Evolutionary conservation across 2,797 vertebrate genomes (phyloP), one percentile per base, ranked within the genome.

Genomic region (Anisognathus igniventris): DNA sequence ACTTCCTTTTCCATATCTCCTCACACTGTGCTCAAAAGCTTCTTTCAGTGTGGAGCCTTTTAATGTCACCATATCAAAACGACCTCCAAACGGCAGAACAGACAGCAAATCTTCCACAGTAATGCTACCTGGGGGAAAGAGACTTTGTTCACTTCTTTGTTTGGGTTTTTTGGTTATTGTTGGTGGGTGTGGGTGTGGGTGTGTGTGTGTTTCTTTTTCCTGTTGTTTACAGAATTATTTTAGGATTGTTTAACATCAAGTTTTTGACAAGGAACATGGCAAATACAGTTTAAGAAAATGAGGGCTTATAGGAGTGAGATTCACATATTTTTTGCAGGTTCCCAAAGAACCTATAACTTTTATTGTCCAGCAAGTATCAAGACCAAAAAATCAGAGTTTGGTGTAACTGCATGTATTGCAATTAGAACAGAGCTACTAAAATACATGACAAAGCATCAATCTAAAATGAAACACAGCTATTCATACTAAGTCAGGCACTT

Each of bases 71-170:
- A 98, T 87, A 97, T 99, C 99, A 50, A 98, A 98, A 33, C 99
- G 99, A 61, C 98, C 98, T 84, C 98, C 99, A 37, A 99, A 99
- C 2, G 99, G 99, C 74, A 99, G 12, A 47, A 99, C 99, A 3
- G 98, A 65, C 48, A 98, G 95, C 92, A 99, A 94, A 71, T 98
- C 98, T 97, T 99, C 99, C 98, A 98, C 92, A 18, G 98, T 99
- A 93, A 99, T 99, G 7, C 97, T 98, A 48, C 99, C 99, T 99
- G 73, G 61, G 31, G 22, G 14, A 53, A 87, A 50, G 39, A 93
- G 37, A 85, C 18, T 65, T 47, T 15, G 40, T 28, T 56, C n/a
- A 66, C 25, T n/a, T 24, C 8, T 27, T 14, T 5, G 1, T 12
- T 11, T 45, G 14, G 21, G 4, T 5, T 4, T 44, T 9, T 33